Conservation (phyloP, 2,797 vertebrate genomes). For the Onychomys arenicola region DNA sequence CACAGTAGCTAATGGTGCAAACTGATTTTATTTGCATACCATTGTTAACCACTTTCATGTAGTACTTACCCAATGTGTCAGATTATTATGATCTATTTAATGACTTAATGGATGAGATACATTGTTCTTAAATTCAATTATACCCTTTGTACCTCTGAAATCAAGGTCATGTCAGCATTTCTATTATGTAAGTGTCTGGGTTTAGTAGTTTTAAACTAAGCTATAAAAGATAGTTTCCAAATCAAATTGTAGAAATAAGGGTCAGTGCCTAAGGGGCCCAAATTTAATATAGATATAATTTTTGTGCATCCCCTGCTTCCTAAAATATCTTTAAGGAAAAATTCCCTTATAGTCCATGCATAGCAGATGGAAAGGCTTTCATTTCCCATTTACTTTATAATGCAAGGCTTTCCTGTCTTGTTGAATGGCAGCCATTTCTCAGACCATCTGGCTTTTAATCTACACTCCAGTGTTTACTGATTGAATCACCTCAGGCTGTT, state of each 20-base stretch:
- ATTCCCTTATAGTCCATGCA: conserved; percentile 43
- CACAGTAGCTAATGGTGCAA: conserved; percentile 67
- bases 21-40: conserved; percentile 80
- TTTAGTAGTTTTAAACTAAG: conserved; percentile 78
- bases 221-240: conserved; percentile 80
- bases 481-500: background rate
- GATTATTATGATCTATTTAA: conserved; percentile 80
- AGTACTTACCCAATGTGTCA: conserved; percentile 75
- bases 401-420: background rate
- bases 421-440: background rate
- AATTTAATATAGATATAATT: conserved; percentile 63
- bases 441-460: conserved; percentile 34
- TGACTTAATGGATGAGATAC: conserved; percentile 80
- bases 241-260: conserved; percentile 73
- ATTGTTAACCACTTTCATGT: conserved; percentile 75
- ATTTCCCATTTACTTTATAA: conserved; percentile 53
- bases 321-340: conserved; percentile 66
- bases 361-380: conserved; percentile 55
- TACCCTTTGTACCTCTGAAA: conserved; percentile 78
- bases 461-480: background rate
- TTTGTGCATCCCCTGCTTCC: conserved; percentile 67
- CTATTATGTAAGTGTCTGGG: conserved; percentile 77
- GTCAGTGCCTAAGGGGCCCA: conserved; percentile 65
- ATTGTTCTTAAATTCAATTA: conserved; percentile 85
- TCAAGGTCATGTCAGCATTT: conserved; percentile 83